Evolutionary conservation across 2,888 invertebrate genomes (phyloP), one percentile per base, ranked within the genome.

Genomic region (Hypomecis punctinalis): DNA sequence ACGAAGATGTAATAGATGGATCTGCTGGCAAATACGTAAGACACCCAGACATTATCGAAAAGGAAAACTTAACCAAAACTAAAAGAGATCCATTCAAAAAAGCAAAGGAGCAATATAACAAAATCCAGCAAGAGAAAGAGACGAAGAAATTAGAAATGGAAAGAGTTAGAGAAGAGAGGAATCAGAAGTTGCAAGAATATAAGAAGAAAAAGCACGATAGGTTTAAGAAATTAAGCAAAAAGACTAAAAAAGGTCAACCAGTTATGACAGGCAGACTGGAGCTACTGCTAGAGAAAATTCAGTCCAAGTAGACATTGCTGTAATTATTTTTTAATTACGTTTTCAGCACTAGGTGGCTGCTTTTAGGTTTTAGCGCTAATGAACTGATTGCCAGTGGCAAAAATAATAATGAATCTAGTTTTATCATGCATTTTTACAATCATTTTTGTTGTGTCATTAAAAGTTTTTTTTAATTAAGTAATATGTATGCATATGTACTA

Each of bases 191-290:
- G 45, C 93, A 94, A 71, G 94, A 94, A 69, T 96, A 96, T 76
- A 96, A 95, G 74, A 94, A 95, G 78, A 95, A 95, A 74, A 97
- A 96, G 74, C 90, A 94, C 52, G 95, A 96, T 54, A 95, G 94
- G 63, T 96, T 94, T 68, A 97, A 96, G 85, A 95, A 95, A 69
- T 86, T 97, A 47, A 96, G 95, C 53, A 96, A 95, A 80, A 96
- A 95, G 80, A 98, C 96, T 0, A 96, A 94, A 75, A 96, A 94
- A 76, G 98, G 98, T 0, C 98, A 98, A 80, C 98, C 98, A 0
- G 89, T 97, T 1, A 97, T 98, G 97, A 96, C 95, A 64, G 96
- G 96, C 59, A 93, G 97, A 73, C 93, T 98, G 80, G 95, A 97
- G 85, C 83, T 97, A 78, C 88, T 98, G 58, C 86, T 97, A 11